Conservation (phyloP, 2,888 invertebrate genomes). For the Lymantria dispar region DNA sequence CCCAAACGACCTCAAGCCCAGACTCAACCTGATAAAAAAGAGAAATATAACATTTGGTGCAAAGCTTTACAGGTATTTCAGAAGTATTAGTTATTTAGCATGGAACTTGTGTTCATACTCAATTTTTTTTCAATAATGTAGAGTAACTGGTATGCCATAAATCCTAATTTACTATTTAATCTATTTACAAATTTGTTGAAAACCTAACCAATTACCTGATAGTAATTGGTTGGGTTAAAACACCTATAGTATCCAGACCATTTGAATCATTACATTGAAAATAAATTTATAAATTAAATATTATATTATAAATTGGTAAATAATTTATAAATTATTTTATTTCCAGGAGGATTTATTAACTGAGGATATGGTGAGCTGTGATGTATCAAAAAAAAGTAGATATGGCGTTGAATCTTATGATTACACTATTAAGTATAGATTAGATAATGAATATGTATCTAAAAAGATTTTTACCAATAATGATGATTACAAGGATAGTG, state of each 20-base stretch:
- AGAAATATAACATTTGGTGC: slow-evolving; percentile 91
- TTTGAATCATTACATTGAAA: too few species aligned
- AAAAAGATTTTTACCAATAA: slow-evolving; percentile 62
- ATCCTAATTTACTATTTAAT: too few species aligned
- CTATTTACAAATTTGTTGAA: too few species aligned
- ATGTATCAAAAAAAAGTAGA: slow-evolving; percentile 86
- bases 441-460: slow-evolving; percentile 75
- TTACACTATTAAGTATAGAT: slow-evolving; percentile 84
- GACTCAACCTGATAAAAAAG: slow-evolving; percentile 74
- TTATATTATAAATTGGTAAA: too few species aligned
- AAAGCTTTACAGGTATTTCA: slow-evolving; percentile 74
- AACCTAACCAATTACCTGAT: too few species aligned
- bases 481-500: slow-evolving; percentile 38
- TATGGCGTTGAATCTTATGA: slow-evolving; percentile 91
- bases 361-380: slow-evolving; percentile 89
- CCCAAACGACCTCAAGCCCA: slow-evolving; percentile 52
- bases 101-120: background rate
- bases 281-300: too few species aligned
- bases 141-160: too few species aligned
- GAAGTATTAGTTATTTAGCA: background rate
- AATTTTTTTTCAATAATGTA: too few species aligned
- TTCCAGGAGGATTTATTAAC: slow-evolving; percentile 90
- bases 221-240: too few species aligned
- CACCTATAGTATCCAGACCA: too few species aligned
- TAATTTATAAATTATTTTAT: background rate